These are phyloP conservation scores for Uropetala carovei DNA, from an alignment of 2,888 invertebrate species.

Conservation along the genomic window DNA sequence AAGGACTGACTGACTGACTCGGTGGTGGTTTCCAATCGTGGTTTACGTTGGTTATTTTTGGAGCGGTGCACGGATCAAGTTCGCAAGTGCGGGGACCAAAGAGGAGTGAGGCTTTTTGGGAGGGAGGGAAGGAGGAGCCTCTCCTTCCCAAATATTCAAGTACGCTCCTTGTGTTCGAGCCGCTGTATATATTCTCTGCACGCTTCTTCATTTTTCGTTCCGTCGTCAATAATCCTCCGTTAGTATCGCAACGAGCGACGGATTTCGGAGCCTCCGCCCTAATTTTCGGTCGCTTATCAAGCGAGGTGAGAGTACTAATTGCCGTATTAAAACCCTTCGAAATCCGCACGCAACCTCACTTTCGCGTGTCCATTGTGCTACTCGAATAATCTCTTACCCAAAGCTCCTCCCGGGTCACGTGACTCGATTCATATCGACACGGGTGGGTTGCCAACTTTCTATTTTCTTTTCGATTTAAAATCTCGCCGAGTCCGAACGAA, in stretches of 20 bases:
- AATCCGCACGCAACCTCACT: not conserved
- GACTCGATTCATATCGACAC: slow-evolving; percentile 55
- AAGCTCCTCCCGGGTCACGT: slow-evolving; percentile 1
- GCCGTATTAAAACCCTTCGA: not conserved
- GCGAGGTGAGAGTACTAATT: not conserved
- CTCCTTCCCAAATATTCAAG: not conserved
- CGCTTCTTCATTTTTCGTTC: not conserved
- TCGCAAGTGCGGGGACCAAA: slow-evolving; percentile 41
- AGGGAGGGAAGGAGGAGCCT: not conserved
- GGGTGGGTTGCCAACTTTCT: slow-evolving; percentile 55
- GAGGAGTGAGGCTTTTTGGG: not conserved
- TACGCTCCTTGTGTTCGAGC: too few relatives aligned
- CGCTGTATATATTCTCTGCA: too few relatives aligned
- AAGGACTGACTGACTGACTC: slow-evolving; percentile 26
- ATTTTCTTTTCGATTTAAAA: slow-evolving; percentile 48
- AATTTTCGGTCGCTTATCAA: not conserved
- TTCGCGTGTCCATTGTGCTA: not conserved
- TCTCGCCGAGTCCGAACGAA: not conserved
- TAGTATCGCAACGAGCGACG: not conserved
- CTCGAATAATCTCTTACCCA: not conserved
- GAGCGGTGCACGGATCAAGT: slow-evolving; percentile 44
- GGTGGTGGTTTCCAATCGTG: slow-evolving; percentile 52
- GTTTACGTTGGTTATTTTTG: slow-evolving; percentile 49
- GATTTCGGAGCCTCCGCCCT: not conserved
- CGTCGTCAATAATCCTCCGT: not conserved